Base-by-base conservation (phyloP, 53 echinoderm and acorn worm genomes). In the Apostichopus leukothele region DNA sequence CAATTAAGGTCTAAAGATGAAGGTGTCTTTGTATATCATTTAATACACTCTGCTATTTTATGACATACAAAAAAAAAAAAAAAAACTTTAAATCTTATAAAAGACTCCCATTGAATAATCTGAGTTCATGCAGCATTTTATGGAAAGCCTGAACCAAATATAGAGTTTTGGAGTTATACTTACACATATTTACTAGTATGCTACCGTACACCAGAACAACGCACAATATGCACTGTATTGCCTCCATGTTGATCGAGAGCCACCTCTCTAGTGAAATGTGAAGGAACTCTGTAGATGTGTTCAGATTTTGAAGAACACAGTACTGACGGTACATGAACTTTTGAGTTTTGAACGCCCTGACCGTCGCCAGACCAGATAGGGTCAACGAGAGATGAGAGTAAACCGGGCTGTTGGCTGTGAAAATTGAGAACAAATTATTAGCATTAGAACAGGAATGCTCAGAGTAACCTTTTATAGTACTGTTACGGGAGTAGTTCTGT, bases 301-400 rank as follows among this genome's bases (percentile, higher is more conserved):
- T 94, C 8, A 80, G 60, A 83, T 98, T 93, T 81, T 95, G 98
- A 73, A 92, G 92, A 9, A 1, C 1, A 51, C 94, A 94, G 73
- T 94, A 93, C 54, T 91, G 80, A 7, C 53, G 22, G 53, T 78
- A 83, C 92, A 98, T 95, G 50, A 89, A 88, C n/a, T 91, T 61
- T 78, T 98, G 91, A 25, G 86, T 94, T 25, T 88, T 88, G 75
- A 98, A 98, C 0, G 98, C 95, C 26, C 98, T 90, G 59, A 98
- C 83, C 1, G 98, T 98, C 1, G 91, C 88, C 79, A 98, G 89
- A 1, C 98, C 95, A 5, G 85, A 89, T 9, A 98, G 89, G 3
- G 95, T 90, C 10, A 94, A 92, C 0, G 98, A 98, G 54, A 98
- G 91, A 84, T 98, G 95, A 25, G 95, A 94, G 74, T 95, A 98